These are phyloP conservation scores for Acleris sparsana DNA, from an alignment of 2,888 invertebrate species.

Conservation along the genomic window DNA sequence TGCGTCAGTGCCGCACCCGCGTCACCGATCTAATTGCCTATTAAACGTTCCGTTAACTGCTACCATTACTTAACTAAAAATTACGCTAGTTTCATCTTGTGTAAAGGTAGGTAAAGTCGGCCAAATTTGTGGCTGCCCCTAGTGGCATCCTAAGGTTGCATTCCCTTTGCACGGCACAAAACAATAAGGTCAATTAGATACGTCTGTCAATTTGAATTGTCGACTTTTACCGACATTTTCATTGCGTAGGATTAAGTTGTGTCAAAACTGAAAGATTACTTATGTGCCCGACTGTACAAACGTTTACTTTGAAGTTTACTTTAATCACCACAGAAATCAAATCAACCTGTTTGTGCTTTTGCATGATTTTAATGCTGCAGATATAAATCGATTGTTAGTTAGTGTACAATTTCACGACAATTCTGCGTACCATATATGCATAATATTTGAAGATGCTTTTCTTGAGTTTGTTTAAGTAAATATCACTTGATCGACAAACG, in stretches of 20 bases:
- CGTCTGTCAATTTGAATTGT: too few species aligned
- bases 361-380: not conserved
- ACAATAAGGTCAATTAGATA: too few species aligned
- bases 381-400: not conserved
- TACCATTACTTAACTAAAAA: slow-evolving; percentile 39
- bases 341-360: not conserved
- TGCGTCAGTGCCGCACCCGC: slow-evolving; percentile 57
- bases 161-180: too few species aligned
- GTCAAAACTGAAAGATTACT: too few species aligned
- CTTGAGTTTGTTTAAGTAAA: slow-evolving; percentile 21
- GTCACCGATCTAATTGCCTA: slow-evolving; percentile 64
- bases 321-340: too few species aligned
- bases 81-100: slow-evolving; percentile 37
- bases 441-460: slow-evolving; percentile 21
- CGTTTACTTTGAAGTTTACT: too few species aligned
- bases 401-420: not conserved
- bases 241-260: too few species aligned
- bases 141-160: too few species aligned
- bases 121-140: not conserved
- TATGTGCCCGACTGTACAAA: too few species aligned
- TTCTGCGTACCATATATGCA: not conserved
- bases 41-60: slow-evolving; percentile 52
- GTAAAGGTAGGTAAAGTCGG: not conserved
- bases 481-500: slow-evolving; percentile 34
- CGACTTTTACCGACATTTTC: too few species aligned